These are phyloP conservation scores for Ceraclea dissimilis DNA, from an alignment of 2,888 invertebrate species.

Conservation along the genomic window DNA sequence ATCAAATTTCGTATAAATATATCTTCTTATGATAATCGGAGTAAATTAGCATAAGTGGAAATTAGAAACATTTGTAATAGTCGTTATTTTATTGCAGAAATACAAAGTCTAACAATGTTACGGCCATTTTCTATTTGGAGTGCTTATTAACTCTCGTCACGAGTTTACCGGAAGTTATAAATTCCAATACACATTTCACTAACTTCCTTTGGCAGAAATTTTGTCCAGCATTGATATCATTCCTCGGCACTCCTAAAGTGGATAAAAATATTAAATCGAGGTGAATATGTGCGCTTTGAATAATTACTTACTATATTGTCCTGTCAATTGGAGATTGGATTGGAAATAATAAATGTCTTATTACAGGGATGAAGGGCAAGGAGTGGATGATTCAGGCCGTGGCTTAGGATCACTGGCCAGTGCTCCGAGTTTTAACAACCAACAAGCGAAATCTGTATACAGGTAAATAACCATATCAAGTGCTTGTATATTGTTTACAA, in stretches of 20 bases:
- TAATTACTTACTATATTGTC: not conserved
- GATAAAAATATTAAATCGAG: constrained; percentile 71
- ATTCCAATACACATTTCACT: constrained; percentile 77
- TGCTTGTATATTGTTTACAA: not conserved
- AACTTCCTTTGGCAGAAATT: constrained; percentile 89
- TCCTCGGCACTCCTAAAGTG: constrained; percentile 80
- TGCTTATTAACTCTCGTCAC: constrained; percentile 79
- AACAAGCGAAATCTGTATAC: constrained; percentile 85
- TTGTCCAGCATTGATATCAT: constrained; percentile 81
- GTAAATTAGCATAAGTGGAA: no score
- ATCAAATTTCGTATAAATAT: not conserved
- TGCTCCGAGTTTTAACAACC: constrained; percentile 70
- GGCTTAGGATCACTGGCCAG: constrained; percentile 64
- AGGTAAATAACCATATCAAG: constrained; percentile 53
- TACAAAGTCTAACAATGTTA: constrained; percentile 51
- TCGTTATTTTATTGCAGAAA: constrained; percentile 38
- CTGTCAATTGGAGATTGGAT: no score
- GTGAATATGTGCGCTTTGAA: constrained; percentile 32
- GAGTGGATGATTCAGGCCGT: constrained; percentile 52
- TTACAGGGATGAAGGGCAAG: constrained; percentile 44
- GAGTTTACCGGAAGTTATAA: constrained; percentile 74
- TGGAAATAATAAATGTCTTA: not conserved
- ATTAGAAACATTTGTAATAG: not conserved
- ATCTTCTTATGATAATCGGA: no score
- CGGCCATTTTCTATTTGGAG: constrained; percentile 73